phyloP scores from a whole-genome alignment of 1,140 invertebrate species.

The Drosophila takahashii region DNA sequence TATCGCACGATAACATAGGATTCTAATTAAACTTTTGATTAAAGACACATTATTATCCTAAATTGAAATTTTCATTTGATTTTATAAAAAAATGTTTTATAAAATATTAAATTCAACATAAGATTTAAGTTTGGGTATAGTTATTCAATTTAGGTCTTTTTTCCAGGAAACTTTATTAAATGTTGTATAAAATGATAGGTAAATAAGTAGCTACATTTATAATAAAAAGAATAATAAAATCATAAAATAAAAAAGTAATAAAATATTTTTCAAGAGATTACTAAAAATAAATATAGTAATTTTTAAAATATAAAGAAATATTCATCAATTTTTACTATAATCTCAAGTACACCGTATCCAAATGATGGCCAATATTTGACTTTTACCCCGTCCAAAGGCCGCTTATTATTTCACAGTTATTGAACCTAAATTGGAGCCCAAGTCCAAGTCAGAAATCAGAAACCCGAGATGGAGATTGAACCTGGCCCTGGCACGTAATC shows the following conservation, averaged over 20 bases:
- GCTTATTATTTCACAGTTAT: conserved; percentile 46
- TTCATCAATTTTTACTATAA: not conserved
- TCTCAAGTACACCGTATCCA: not conserved
- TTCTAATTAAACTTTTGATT: no score
- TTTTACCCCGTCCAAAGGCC: conserved; percentile 15
- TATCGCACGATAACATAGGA: no score
- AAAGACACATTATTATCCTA: no score
- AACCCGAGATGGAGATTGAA: conserved; percentile 16
- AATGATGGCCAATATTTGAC: conserved; percentile 30
- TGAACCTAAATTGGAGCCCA: conserved; percentile 22
- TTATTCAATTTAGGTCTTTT: not conserved
- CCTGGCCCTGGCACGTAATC: conserved; percentile 55
- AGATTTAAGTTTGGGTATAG: no score
- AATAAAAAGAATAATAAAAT: no score
- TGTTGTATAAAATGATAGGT: no score
- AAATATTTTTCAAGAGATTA: no score
- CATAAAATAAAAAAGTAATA: no score
- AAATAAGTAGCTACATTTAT: no score
- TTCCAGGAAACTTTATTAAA: no score
- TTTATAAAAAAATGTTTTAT: not conserved
- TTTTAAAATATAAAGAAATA: not conserved
- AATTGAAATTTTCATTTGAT: no score
- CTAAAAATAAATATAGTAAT: not conserved
- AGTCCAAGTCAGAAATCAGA: not conserved
- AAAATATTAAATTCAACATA: no score